Conservation (phyloP, 2,113 vertebrate genomes). For the Chinchilla lanigera region DNA sequence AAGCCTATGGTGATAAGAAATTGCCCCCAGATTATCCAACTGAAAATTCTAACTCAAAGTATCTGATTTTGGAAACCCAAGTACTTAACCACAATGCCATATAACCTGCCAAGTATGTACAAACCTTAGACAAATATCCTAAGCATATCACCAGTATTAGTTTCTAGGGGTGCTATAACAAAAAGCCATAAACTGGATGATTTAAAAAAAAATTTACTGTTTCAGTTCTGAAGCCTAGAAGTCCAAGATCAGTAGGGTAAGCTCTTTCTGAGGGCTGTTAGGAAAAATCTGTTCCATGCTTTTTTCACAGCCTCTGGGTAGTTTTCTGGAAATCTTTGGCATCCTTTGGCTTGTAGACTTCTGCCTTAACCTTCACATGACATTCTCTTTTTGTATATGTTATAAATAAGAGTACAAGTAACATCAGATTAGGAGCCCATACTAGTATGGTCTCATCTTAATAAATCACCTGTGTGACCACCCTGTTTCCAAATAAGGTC, state of each 20-base stretch:
- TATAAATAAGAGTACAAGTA: background rate
- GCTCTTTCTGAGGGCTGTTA: background rate
- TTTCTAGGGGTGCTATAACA: background rate
- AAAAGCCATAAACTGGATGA: background rate
- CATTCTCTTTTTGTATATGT: background rate
- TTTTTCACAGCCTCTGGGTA: background rate
- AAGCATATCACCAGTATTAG: background rate
- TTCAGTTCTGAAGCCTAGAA: background rate
- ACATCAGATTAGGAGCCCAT: too few relatives aligned
- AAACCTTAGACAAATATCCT: background rate
- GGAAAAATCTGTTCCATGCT: background rate
- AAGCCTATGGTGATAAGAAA: background rate
- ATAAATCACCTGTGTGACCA: too few relatives aligned
- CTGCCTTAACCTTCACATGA: background rate
- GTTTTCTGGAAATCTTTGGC: too few relatives aligned
- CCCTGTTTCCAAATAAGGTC: background rate
- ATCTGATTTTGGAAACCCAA: background rate
- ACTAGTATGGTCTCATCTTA: background rate
- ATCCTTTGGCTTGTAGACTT: background rate
- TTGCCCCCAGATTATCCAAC: background rate
- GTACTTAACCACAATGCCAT: background rate
- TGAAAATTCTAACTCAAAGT: constrained; percentile 4
- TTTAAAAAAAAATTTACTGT: too few relatives aligned
- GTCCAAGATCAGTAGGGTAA: background rate
- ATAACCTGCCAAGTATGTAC: background rate